phyloP scores from a whole-genome alignment of 2,113 vertebrate genomes.

The Nannospalax galili region DNA sequence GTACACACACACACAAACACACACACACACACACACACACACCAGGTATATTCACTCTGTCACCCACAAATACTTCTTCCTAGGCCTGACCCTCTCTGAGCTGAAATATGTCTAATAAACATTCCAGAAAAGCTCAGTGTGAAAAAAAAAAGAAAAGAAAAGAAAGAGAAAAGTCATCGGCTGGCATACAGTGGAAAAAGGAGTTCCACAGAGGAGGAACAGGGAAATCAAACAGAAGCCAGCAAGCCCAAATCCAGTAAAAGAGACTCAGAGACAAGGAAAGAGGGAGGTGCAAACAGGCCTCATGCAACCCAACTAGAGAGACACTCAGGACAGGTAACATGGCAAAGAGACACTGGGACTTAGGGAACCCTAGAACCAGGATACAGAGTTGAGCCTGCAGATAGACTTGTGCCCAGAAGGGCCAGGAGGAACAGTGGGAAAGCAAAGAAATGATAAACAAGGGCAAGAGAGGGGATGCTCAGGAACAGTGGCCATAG shows the following conservation, averaged over 20 bases:
- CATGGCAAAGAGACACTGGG: neutral
- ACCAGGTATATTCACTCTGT: neutral
- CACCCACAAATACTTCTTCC: slow-evolving; percentile 45
- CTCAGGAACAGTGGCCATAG: neutral
- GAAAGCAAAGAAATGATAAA: neutral
- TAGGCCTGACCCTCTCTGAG: slow-evolving; percentile 61
- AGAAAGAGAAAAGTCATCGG: neutral
- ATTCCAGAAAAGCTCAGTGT: slow-evolving; percentile 53
- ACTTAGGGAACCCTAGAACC: neutral
- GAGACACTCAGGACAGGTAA: neutral
- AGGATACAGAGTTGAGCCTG: neutral
- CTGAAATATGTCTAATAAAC: slow-evolving; percentile 66
- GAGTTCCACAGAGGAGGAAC: neutral
- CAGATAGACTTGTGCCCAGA: neutral
- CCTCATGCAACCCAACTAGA: neutral
- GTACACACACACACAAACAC: neutral
- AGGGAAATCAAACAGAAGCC: neutral
- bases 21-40: slow-evolving; percentile 4
- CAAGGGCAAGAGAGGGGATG: neutral
- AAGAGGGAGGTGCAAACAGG: neutral
- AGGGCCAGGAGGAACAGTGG: neutral
- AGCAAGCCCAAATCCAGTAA: neutral
- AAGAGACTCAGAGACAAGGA: neutral
- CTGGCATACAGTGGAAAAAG: slow-evolving; percentile 14
- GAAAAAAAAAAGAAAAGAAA: neutral